Conservation (phyloP, 2,113 vertebrate species). For the Cyphomyrus discorhynchus region DNA sequence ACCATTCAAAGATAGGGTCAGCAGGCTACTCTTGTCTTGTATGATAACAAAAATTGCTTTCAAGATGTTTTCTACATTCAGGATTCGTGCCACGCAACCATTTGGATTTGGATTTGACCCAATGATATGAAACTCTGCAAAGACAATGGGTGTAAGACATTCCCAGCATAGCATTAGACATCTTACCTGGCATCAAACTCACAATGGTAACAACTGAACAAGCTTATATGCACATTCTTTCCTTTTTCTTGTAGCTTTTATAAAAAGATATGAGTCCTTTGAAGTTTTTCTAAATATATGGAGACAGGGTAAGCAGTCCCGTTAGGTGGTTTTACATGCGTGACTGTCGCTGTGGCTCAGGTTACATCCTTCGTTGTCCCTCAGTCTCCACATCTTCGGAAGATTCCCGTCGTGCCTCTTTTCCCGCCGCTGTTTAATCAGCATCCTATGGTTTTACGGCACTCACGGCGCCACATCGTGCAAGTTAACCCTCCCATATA, state of each 20-base stretch:
- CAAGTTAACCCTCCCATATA: slow-evolving; percentile 33
- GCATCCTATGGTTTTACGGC: slow-evolving; percentile 42
- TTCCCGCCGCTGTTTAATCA: slow-evolving; percentile 30
- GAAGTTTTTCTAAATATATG: neutral
- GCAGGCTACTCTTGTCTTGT: neutral
- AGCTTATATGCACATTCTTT: neutral
- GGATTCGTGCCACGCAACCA: neutral
- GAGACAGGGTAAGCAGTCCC: neutral
- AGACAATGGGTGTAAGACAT: neutral
- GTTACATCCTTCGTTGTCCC: neutral
- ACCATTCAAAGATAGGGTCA: neutral
- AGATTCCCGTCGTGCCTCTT: neutral
- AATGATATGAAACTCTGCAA: neutral
- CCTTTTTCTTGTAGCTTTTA: neutral
- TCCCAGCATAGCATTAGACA: neutral
- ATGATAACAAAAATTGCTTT: neutral
- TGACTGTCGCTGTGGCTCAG: neutral
- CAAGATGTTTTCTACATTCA: neutral
- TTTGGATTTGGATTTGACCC: neutral
- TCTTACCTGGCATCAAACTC: neutral
- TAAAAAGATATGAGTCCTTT: neutral
- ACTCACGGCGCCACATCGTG: slow-evolving; percentile 42
- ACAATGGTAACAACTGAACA: neutral
- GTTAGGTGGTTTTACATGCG: neutral
- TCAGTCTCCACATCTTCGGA: neutral